phyloP scores from a whole-genome alignment of 1,140 invertebrate species.

The Plectrocnemia conspersa region DNA sequence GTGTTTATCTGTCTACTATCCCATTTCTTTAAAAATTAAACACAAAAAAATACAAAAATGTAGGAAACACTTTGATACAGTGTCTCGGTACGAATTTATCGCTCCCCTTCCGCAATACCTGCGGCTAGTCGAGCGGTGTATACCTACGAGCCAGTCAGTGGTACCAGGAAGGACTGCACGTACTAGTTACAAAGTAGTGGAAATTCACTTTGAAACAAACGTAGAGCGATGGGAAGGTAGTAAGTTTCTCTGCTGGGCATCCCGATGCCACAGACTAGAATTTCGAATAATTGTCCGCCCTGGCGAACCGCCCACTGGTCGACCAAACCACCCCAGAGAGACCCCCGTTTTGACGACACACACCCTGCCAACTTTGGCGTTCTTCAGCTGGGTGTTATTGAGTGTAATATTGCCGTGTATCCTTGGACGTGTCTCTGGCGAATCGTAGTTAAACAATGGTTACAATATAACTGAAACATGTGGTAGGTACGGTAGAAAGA shows the following conservation, averaged over 20 bases:
- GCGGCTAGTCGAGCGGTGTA: too few species aligned
- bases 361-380: background rate
- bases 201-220: conserved; percentile 23
- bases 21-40: too few species aligned
- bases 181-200: background rate
- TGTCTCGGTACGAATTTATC: too few species aligned
- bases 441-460: too few species aligned
- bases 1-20: too few species aligned
- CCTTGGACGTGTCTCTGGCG: too few species aligned
- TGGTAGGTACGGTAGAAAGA: too few species aligned
- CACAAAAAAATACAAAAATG: conserved; percentile 2
- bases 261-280: conserved; percentile 14
- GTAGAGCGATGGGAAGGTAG: conserved; percentile 6
- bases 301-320: conserved; percentile 25
- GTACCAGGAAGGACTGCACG: background rate
- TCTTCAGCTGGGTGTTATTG: conserved; percentile 6
- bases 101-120: too few species aligned
- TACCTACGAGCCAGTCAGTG: too few species aligned
- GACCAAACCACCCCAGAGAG: background rate
- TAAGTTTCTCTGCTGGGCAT: conserved; percentile 8
- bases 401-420: background rate
- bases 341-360: background rate
- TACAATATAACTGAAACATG: too few species aligned
- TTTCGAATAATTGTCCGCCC: conserved; percentile 33
- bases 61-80: background rate